These are phyloP conservation scores for Gavialis gangeticus DNA, from an alignment of 2,113 vertebrate genomes.

Conservation along the genomic window DNA sequence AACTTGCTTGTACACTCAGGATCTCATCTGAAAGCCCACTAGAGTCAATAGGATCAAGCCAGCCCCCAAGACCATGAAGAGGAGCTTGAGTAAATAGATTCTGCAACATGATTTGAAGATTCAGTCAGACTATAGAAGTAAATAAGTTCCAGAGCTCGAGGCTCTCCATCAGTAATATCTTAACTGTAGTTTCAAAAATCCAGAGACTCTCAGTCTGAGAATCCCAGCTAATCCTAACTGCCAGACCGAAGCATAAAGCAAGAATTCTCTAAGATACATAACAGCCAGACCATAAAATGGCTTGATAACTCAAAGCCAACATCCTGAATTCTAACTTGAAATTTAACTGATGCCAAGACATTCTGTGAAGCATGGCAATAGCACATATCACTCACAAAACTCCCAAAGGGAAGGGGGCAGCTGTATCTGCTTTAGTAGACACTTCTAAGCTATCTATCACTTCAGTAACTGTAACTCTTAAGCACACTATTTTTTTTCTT, in stretches of 20 bases:
- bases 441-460: rapidly evolving
- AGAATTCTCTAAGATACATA: not conserved
- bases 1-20: not conserved
- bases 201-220: not conserved
- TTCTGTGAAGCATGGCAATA: not conserved
- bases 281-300: not conserved
- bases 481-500: not conserved
- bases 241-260: not conserved
- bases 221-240: not conserved
- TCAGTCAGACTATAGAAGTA: not conserved
- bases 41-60: not conserved
- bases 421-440: not conserved
- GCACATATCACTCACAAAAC: not conserved
- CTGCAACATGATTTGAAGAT: not conserved
- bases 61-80: rapidly evolving
- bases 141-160: not conserved
- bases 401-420: not conserved
- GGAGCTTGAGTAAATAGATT: not conserved
- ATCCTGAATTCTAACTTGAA: not conserved
- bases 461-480: not conserved
- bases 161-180: not conserved
- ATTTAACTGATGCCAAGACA: not conserved
- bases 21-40: not conserved
- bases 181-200: not conserved
- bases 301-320: not conserved